Evolutionary conservation across 2,113 vertebrate genomes (phyloP).

Genomic region (Pyxicephalus adspersus): DNA sequence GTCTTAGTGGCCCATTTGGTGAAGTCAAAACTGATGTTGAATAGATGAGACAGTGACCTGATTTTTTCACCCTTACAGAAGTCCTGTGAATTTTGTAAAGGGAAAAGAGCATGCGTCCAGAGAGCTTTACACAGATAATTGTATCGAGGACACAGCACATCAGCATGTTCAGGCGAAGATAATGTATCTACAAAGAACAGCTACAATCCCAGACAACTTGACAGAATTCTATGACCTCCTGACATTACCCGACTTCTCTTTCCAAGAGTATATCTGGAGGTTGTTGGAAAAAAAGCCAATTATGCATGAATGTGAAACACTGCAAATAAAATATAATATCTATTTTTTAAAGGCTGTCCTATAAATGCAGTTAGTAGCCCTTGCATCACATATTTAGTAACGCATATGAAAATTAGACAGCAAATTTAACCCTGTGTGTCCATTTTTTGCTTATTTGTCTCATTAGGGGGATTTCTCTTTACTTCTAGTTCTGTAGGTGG

Average conservation of each 20-base stretch:
- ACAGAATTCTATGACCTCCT: not conserved
- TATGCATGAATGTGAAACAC: no score
- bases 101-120: not conserved
- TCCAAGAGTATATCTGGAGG: no score
- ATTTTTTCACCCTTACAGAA: slow-evolving; percentile 40
- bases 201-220: not conserved
- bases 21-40: slow-evolving; percentile 33
- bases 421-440: no score
- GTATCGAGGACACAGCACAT: not conserved
- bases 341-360: no score
- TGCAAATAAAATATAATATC: no score
- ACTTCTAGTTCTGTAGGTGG: no score
- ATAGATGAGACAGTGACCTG: slow-evolving; percentile 41
- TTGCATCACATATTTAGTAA: no score
- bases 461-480: no score
- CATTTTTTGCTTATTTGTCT: no score
- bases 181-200: not conserved
- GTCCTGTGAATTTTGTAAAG: not conserved
- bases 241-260: not conserved
- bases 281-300: no score
- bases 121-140: not conserved
- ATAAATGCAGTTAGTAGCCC: no score
- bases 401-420: no score
- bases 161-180: not conserved
- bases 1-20: slow-evolving; percentile 30